Base-by-base conservation (phyloP, 2,113 vertebrate species). In the Phrynosoma blainvillii region DNA sequence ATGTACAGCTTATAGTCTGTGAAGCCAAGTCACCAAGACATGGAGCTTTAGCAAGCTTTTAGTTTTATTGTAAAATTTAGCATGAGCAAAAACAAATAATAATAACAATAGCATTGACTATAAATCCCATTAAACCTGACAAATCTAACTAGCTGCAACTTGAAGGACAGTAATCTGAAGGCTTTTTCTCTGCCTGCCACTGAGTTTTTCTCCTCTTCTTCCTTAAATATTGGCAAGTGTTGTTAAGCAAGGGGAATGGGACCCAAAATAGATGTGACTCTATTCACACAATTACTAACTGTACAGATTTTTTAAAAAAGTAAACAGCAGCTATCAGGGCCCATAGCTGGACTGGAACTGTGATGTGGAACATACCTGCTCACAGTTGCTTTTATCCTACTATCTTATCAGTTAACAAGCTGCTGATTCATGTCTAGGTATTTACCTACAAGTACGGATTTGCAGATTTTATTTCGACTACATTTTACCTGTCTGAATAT, bases 401-500 rank as follows among this genome's bases (percentile, higher is more conserved):
- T 1, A 68, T 8, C 21, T 42, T 76, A 76, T 76, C 56, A 77
- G 40, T n/a, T 77, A 77, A 66, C 12, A 65, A n/a, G 6, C 12
- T 77, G 84, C 59, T 78, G 5, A 18, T 30, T 36, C 32, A 30
- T 62, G 36, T 8, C 27, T 59, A 59, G 56, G 56, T 59, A 59
- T 59, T 59, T 14, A 59, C 56, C 14, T 66, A 32, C 16, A 62
- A n/a, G n/a, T 68, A 42, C 62, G 3, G 36, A 20, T 84, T 73
- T 62, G 16, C 59, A 76, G 56, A 54, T 77, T 82, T 32, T 36
- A 40, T 9, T 54, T 77, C 23, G 16, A 32, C 25, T 54, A 30
- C 0, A 25, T 88, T 95, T 95, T 82, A 98, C 98, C 96, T 99
- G 98, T 94, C 98, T 97, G 89, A 99, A 99, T 93, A 99, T 98